phyloP scores from a whole-genome alignment of 2,113 vertebrate species.

The Ornithorhynchus anatinus region DNA sequence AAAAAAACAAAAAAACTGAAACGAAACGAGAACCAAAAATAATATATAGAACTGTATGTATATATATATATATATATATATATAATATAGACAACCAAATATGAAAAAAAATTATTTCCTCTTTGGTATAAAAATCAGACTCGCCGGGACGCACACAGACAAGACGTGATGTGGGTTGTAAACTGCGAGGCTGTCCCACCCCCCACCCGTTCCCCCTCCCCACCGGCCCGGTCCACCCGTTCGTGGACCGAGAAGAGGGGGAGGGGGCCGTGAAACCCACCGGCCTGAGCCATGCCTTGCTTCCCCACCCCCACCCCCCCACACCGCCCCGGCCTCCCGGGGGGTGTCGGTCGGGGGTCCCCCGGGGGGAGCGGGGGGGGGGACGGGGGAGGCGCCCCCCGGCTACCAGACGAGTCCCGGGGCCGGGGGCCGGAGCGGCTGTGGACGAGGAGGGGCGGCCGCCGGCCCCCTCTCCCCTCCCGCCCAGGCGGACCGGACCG shows the following conservation, averaged over 20 bases:
- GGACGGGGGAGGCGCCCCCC: neutral
- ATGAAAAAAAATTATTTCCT: constrained; percentile 61
- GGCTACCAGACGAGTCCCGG: neutral
- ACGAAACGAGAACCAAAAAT: constrained; percentile 58
- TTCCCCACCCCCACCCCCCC: neutral
- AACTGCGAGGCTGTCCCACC: constrained; percentile 43
- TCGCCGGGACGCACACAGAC: constrained; percentile 49
- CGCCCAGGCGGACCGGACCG: too few species aligned
- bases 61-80: constrained; percentile 45
- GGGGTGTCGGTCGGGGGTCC: neutral
- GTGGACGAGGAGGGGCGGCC: neutral
- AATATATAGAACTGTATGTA: constrained; percentile 52
- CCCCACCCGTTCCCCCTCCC: neutral
- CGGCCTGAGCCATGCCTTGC: neutral
- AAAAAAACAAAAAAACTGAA: constrained; percentile 57
- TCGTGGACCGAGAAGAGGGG: neutral
- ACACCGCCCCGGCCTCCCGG: neutral
- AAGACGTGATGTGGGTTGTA: constrained; percentile 56
- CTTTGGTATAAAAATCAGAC: constrained; percentile 69
- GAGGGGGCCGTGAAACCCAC: neutral
- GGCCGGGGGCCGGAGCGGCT: neutral
- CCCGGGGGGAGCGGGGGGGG: neutral
- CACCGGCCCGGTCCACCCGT: neutral
- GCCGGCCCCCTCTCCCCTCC: too few species aligned
- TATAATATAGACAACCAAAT: constrained; percentile 64